These are phyloP conservation scores for Taxidea taxus DNA, from an alignment of 2,113 vertebrate genomes.

Conservation along the genomic window DNA sequence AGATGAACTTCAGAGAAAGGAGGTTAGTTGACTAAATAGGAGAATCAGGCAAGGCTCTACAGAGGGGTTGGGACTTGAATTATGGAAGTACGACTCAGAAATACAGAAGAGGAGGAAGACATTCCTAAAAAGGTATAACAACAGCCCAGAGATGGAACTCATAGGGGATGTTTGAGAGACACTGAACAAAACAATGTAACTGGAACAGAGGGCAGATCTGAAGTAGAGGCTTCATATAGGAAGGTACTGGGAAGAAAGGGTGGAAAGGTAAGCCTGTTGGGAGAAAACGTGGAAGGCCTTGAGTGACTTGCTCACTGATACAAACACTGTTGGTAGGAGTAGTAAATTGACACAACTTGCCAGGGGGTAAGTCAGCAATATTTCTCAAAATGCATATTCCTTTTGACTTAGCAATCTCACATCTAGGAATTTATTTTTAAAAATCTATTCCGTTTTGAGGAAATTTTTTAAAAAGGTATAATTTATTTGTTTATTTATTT, in stretches of 20 bases:
- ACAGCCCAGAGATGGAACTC: background rate
- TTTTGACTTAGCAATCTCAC: background rate
- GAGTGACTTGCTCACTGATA: background rate
- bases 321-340: background rate
- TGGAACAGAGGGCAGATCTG: background rate
- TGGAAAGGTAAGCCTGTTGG: background rate
- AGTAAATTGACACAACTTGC: background rate
- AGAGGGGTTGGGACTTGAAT: background rate
- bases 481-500: background rate
- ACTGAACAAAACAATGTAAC: background rate
- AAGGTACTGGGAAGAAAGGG: background rate
- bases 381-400: background rate
- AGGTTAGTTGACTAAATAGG: background rate
- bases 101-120: background rate
- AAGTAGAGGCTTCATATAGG: background rate
- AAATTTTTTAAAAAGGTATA: background rate
- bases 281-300: background rate
- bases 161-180: background rate
- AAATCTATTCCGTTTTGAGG: background rate
- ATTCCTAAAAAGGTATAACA: background rate
- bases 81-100: background rate
- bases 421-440: background rate
- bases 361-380: background rate
- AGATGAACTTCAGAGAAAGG: background rate
- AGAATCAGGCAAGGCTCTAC: background rate